phyloP scores from a whole-genome alignment of 2,113 vertebrate species.

The Petromus typicus region DNA sequence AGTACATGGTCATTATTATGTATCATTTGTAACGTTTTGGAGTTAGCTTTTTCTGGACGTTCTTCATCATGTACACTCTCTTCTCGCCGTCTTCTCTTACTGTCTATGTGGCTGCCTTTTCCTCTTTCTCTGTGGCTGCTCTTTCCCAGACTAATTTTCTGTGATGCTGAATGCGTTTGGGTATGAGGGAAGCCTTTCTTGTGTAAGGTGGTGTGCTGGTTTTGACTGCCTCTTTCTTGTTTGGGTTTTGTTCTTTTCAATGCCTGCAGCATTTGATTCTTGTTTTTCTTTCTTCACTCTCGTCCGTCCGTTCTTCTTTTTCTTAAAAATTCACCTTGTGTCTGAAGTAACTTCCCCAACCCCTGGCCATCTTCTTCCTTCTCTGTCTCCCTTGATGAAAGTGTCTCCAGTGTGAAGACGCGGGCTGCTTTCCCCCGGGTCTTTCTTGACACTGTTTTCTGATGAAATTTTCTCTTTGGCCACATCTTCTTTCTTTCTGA shows the following conservation, averaged over 20 bases:
- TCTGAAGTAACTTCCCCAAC: conserved; percentile 34
- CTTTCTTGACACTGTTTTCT: conserved; percentile 57
- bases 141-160: conserved; percentile 86
- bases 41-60: conserved; percentile 80
- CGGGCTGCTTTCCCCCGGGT: neutral
- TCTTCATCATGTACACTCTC: conserved; percentile 60
- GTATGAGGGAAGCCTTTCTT: conserved; percentile 77
- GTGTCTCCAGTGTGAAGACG: neutral
- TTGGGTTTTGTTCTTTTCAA: conserved; percentile 54
- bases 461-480: conserved; percentile 48
- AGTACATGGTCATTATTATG: conserved; percentile 82
- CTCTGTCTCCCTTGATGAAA: neutral
- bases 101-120: conserved; percentile 77
- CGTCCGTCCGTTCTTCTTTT: conserved; percentile 70
- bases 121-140: conserved; percentile 81
- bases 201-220: conserved; percentile 73
- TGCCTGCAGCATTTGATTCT: conserved; percentile 77
- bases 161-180: conserved; percentile 82
- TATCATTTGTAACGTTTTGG: conserved; percentile 82
- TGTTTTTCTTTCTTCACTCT: conserved; percentile 64
- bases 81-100: conserved; percentile 65
- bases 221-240: conserved; percentile 78
- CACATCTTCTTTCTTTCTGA: conserved; percentile 56
- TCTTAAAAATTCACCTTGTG: conserved; percentile 54
- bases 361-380: neutral